Base-by-base conservation (phyloP, 2,888 invertebrate species). In the Acrobasis repandana region DNA sequence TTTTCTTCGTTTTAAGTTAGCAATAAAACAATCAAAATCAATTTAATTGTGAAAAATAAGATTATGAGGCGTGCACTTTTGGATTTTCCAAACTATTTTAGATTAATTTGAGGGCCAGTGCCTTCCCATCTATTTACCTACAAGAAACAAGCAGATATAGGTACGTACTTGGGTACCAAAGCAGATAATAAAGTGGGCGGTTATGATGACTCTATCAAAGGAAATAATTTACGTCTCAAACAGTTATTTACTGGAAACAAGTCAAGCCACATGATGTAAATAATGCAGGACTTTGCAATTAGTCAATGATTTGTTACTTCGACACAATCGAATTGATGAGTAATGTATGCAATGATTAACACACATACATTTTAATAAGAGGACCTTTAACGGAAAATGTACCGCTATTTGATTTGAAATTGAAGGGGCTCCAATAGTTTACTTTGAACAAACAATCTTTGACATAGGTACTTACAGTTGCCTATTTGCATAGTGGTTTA, bases 281-380 rank as follows among this genome's bases (percentile, higher is more conserved):
- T 62, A 63, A 63, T 60, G 56, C 49, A 61, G 50, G 47, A 56
- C 51, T 62, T 61, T 34, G 61, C 61, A 63, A 67, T 67, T 67
- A 65, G 59, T 43, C 43, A 56, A 60, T 65, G 67, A 65, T 67
- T 67, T 67, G 63, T 63, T 48, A 50, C 50, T 43, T 52, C 38
- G 15, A 47, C 46, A 18, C 47, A 47, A 60, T 34, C 58, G 48
- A 58, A 50, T 59, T 57, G 36, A 49, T 59, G 57, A 56, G 51
- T 61, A 38, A 60, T 52, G 58, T 18, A 46, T 52, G 16, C 14
- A 15, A 5, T 51, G 43, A 58, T 54, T 57, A 50, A 49, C 48
- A 43, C 47, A 15, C 46, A 51, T 58, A 38, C 36, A 33, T 49
- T 33, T 48, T 52, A 52, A 52, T 52, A 11, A 18, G 11, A 54